Evolutionary conservation across 2,888 invertebrate species (phyloP), one percentile per base, ranked within the genome.

Genomic region (Dugesia japonica): DNA sequence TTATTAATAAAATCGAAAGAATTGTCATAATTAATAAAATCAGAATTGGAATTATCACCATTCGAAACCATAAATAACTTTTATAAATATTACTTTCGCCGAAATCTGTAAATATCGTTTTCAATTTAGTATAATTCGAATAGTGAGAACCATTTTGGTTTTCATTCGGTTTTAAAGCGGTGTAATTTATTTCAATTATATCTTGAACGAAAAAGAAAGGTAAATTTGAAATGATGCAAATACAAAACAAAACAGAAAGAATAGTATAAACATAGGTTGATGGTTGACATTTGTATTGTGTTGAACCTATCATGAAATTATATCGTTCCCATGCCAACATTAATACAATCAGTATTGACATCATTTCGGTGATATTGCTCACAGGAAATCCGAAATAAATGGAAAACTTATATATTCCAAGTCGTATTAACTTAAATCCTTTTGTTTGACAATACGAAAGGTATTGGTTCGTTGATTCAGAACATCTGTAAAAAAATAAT

Each of bases 131-230:
- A n/a, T 9, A 23, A 56, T 56, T 56, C 4, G 9, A n/a, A 56
- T n/a, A 56, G 7, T 56, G 56, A 56, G 9, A 9, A 7, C n/a
- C n/a, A 56, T 56, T 56, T n/a, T 4, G 23, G 17, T n/a, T 56
- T 23, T 56, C 56, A 56, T 9, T 1, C 1, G n/a, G 56, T 13
- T 20, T n/a, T 7, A 56, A n/a, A 56, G 23, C 20, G 17, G 56
- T 56, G 56, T 56, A 20, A 20, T 56, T 56, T n/a, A 56, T 56
- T 56, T 56, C 56, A 56, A 23, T 56, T 1, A 23, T 56, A 7
- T 56, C 23, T 56, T 56, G 56, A 56, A 56, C 56, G 17, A 56
- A 56, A 56, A 56, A 56, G 56, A 56, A 56, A 13, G 56, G 56
- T 56, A 56, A n/a, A n/a, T 56, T 56, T 9, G 4, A 20, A 56